These are phyloP conservation scores for Troglohyphantes excavatus DNA, from an alignment of 2,888 invertebrate genomes.

Conservation along the genomic window DNA sequence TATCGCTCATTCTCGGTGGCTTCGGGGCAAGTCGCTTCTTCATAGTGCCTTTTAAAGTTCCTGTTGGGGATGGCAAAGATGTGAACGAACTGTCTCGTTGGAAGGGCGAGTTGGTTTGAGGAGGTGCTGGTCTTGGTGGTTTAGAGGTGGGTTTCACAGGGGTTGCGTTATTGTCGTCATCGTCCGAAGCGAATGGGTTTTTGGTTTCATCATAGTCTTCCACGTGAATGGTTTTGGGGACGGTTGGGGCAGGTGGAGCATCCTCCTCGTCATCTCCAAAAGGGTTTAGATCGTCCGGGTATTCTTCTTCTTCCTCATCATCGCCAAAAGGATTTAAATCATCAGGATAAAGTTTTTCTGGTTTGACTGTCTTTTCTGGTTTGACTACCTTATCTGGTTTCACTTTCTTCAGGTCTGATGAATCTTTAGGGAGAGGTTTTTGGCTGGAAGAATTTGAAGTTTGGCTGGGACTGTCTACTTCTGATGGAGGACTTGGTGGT, in stretches of 20 bases:
- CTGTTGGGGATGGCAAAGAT: slow-evolving; percentile 40
- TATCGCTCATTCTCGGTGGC: slow-evolving; percentile 74
- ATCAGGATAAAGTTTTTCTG: slow-evolving; percentile 84
- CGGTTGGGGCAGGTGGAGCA: slow-evolving; percentile 50
- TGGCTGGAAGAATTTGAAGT: not conserved
- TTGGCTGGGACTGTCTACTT: not conserved
- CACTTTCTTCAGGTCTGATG: too few species aligned
- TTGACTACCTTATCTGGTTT: too few species aligned
- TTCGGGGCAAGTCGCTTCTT: slow-evolving; percentile 79
- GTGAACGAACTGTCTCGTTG: not conserved
- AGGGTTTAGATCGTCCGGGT: slow-evolving; percentile 91
- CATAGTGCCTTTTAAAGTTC: slow-evolving; percentile 53
- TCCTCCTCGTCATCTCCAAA: slow-evolving; percentile 88
- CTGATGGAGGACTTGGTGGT: not conserved
- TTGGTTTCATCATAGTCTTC: slow-evolving; percentile 84
- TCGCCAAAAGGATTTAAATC: slow-evolving; percentile 79
- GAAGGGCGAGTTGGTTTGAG: not conserved
- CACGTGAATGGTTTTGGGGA: slow-evolving; percentile 85
- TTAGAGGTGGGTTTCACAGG: not conserved
- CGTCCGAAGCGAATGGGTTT: slow-evolving; percentile 89
- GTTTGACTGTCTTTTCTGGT: slow-evolving; percentile 65
- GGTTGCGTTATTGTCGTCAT: slow-evolving; percentile 83
- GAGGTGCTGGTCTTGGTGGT: slow-evolving; percentile 2
- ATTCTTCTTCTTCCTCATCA: too few species aligned
- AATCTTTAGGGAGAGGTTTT: not conserved